Evolutionary conservation across 2,888 invertebrate species (phyloP).

Genomic region (Leptopilina syphax): DNA sequence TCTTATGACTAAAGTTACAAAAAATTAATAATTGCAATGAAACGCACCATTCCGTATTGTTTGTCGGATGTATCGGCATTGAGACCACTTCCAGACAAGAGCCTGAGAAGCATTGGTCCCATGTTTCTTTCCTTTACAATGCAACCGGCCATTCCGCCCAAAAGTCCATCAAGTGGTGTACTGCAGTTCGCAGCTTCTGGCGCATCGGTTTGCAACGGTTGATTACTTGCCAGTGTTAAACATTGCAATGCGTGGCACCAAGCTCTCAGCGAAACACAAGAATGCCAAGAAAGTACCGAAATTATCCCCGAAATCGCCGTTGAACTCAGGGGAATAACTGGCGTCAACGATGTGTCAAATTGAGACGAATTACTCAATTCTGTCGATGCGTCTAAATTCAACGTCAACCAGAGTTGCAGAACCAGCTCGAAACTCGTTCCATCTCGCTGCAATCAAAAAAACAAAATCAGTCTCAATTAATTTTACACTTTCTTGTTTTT

Average conservation of each 20-base stretch:
- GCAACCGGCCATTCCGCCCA: slow-evolving; percentile 81
- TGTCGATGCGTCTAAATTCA: slow-evolving; percentile 83
- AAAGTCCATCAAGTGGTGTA: slow-evolving; percentile 68
- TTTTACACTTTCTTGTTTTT: too few species aligned
- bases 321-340: slow-evolving; percentile 82
- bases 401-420: slow-evolving; percentile 90
- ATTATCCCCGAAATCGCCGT: slow-evolving; percentile 83
- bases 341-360: slow-evolving; percentile 80
- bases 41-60: slow-evolving; percentile 77
- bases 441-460: slow-evolving; percentile 78
- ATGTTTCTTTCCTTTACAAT: slow-evolving; percentile 84
- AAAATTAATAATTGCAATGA: not conserved
- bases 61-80: slow-evolving; percentile 78
- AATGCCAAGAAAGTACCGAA: slow-evolving; percentile 81
- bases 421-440: slow-evolving; percentile 90
- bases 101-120: slow-evolving; percentile 82
- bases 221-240: slow-evolving; percentile 85
- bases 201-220: slow-evolving; percentile 73
- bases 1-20: too few species aligned
- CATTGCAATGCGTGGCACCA: slow-evolving; percentile 90
- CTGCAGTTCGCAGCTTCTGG: slow-evolving; percentile 66
- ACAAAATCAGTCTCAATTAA: slow-evolving; percentile 27
- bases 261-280: slow-evolving; percentile 84
- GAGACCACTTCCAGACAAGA: slow-evolving; percentile 83
- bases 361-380: slow-evolving; percentile 74